Conservation (phyloP, 1,140 invertebrate genomes). For the Drusus annulatus region DNA sequence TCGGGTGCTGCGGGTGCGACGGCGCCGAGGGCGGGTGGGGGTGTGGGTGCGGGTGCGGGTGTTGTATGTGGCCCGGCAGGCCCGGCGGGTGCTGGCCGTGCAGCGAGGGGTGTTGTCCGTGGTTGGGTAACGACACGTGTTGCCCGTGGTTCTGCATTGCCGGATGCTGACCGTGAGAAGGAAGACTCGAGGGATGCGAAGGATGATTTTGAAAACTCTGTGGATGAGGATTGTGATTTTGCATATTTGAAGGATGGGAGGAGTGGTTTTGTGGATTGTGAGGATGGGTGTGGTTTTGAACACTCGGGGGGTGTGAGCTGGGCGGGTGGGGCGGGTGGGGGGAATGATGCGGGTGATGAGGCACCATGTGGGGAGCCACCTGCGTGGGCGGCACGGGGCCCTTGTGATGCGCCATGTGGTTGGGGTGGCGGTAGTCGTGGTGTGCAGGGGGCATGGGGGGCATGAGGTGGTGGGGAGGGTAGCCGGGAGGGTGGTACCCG, state of each 20-base stretch:
- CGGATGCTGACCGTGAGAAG: constrained; percentile 51
- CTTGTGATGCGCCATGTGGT: constrained; percentile 57
- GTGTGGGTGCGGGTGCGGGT: constrained; percentile 34
- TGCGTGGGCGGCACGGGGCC: background rate
- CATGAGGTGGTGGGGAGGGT: constrained; percentile 50
- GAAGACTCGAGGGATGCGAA: constrained; percentile 48
- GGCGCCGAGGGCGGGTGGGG: background rate
- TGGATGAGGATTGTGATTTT: constrained; percentile 70
- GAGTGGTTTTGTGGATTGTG: constrained; percentile 59
- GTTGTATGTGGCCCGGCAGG: constrained; percentile 39
- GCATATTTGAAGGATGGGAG: constrained; percentile 66
- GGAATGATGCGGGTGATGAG: constrained; percentile 43
- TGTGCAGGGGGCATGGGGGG: constrained; percentile 58
- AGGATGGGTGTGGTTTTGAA: constrained; percentile 33
- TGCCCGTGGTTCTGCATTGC: background rate
- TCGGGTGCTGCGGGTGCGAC: constrained; percentile 42
- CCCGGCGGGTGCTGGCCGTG: constrained; percentile 45
- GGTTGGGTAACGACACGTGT: background rate
- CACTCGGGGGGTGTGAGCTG: constrained; percentile 34
- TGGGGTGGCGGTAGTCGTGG: constrained; percentile 66
- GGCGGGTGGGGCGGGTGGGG: constrained; percentile 40
- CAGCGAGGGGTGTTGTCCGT: constrained; percentile 43
- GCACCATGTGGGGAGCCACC: constrained; percentile 43
- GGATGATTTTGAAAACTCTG: constrained; percentile 69
- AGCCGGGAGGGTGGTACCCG: constrained; percentile 51